phyloP scores from a whole-genome alignment of 1,140 invertebrate species.

The Bombus picipes region DNA sequence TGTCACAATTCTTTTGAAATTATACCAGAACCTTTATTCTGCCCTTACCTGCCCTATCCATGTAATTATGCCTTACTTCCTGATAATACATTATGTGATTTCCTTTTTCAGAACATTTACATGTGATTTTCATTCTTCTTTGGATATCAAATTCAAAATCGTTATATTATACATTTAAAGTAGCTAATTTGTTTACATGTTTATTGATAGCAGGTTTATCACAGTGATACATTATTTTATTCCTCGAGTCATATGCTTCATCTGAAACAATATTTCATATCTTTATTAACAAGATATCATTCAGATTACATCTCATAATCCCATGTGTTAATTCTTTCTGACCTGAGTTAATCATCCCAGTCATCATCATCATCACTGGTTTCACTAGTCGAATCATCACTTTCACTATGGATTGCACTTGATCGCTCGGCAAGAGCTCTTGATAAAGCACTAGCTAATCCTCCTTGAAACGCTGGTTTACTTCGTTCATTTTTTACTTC shows the following conservation, averaged over 20 bases:
- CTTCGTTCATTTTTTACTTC: slow-evolving; percentile 83
- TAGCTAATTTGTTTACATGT: slow-evolving; percentile 59
- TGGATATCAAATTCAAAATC: slow-evolving; percentile 60
- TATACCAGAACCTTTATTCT: slow-evolving; percentile 35
- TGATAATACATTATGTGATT: slow-evolving; percentile 44
- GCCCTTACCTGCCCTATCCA: slow-evolving; percentile 57
- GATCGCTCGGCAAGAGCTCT: slow-evolving; percentile 89
- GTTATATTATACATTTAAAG: slow-evolving; percentile 61
- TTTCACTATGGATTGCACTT: slow-evolving; percentile 87
- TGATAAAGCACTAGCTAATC: slow-evolving; percentile 90
- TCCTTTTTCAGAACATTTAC: slow-evolving; percentile 48
- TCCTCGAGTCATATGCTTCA: slow-evolving; percentile 45
- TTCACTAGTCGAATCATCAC: slow-evolving; percentile 84
- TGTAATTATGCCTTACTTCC: slow-evolving; percentile 47
- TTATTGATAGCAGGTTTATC: slow-evolving; percentile 65
- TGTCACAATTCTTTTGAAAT: slow-evolving; percentile 1
- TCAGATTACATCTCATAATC: background rate
- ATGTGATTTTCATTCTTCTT: slow-evolving; percentile 61
- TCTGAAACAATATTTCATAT: slow-evolving; percentile 48
- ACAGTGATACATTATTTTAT: slow-evolving; percentile 65
- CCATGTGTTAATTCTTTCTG: background rate
- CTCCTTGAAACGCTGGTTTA: slow-evolving; percentile 79
- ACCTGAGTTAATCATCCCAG: slow-evolving; percentile 85
- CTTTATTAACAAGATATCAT: slow-evolving; percentile 18
- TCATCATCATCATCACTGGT: slow-evolving; percentile 86